Evolutionary conservation across 2,888 invertebrate species (phyloP), one percentile per base, ranked within the genome.

Genomic region (Brachyptera putata): DNA sequence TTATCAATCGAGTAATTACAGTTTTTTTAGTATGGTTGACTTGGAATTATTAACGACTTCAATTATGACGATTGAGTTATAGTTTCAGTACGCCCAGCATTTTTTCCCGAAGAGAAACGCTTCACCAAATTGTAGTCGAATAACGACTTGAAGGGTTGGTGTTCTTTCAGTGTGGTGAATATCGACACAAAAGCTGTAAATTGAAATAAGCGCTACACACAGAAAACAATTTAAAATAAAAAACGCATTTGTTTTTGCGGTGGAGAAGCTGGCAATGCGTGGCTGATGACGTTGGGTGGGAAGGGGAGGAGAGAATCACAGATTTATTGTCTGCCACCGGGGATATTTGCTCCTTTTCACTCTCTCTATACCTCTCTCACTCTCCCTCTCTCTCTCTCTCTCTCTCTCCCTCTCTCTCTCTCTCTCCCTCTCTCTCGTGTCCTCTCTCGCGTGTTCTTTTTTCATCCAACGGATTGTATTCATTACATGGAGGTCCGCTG

Each of bases 201-300:
- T 53, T 53, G 53, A 53, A 53, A 53, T 25, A 50, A 30, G 18
- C 25, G n/a, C 14, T 11, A 21, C 14, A 36, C 34, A 53, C 53
- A n/a, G n/a, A 36, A 53, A 53, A 53, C 30, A 30, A 34, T 34
- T 53, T 53, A 18, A 36, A 53, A 53, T 53, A 53, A 53, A 53
- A 53, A 36, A 34, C 53, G 53, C 53, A 34, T 36, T 53, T 53
- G 53, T 53, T 53, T 53, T 30, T 53, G 53, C 34, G 50, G 26
- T 21, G 16, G 34, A 21, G 34, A 16, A 21, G 34, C 21, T 21
- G 24, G 46, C 46, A 46, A 21, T 46, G 46, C n/a, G n/a, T n/a
- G n/a, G n/a, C 22, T 13, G 36, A 37, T 53, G 53, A 53, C 53
- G 34, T 18, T 16, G 4, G 34, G 34, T 36, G 53, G 30, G n/a